phyloP scores from a whole-genome alignment of 2,888 invertebrate genomes.

The Rhamnusium bicolor region DNA sequence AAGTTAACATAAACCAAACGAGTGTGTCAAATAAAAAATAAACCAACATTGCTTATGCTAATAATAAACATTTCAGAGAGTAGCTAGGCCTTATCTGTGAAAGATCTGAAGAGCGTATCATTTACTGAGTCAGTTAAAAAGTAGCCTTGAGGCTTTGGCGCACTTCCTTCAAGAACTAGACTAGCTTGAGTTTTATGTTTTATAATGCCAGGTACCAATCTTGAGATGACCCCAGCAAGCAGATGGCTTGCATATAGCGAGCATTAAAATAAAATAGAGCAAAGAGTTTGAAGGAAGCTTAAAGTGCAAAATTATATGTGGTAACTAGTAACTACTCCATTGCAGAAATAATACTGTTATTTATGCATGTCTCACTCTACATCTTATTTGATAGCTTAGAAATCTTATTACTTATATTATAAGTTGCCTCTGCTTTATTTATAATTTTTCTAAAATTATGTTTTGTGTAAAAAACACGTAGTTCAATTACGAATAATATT shows the following conservation, averaged over 20 bases:
- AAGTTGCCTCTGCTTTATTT: no score
- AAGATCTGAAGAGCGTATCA: constrained; percentile 55
- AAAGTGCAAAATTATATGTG: constrained; percentile 13
- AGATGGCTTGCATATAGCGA: constrained; percentile 30
- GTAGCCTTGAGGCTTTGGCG: constrained; percentile 56
- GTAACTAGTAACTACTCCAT: constrained; percentile 21
- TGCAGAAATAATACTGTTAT: constrained; percentile 34
- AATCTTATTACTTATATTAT: no score
- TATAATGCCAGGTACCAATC: constrained; percentile 43
- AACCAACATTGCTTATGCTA: constrained; percentile 43
- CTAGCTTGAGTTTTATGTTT: constrained; percentile 55
- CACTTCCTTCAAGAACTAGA: constrained; percentile 62
- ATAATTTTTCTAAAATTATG: background rate
- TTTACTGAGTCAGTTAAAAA: constrained; percentile 56
- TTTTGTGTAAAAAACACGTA: background rate
- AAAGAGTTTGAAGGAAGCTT: constrained; percentile 23
- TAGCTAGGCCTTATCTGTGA: constrained; percentile 48
- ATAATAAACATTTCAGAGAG: constrained; percentile 46
- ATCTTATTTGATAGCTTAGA: constrained; percentile 17
- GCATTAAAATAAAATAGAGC: constrained; percentile 21
- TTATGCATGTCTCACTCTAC: constrained; percentile 1
- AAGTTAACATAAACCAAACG: background rate
- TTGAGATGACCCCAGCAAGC: constrained; percentile 50
- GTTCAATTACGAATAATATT: no score
- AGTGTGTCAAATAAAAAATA: constrained; percentile 29